Evolutionary conservation across 2,888 invertebrate genomes (phyloP), one percentile per base, ranked within the genome.

Genomic region (Cephus rjabovi): DNA sequence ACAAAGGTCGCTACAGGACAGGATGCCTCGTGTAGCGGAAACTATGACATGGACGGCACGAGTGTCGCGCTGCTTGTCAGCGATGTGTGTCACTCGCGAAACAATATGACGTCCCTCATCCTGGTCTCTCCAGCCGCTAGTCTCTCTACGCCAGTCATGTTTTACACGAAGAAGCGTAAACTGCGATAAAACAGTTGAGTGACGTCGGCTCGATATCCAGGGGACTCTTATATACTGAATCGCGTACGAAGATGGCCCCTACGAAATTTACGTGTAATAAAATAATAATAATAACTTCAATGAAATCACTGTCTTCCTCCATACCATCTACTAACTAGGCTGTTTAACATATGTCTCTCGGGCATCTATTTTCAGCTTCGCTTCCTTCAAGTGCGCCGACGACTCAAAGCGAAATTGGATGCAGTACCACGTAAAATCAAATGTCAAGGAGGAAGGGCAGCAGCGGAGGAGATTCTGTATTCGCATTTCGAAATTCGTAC

Each of bases 61-160:
- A 56, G 40, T 56, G 40, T 56, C 40, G 40, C 40, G 6, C 23
- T 56, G 40, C 40, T 56, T 56, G 40, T 56, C 40, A 33, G 12
- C 71, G 31, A 71, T 71, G 71, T 71, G 71, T 71, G 71, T 30
- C 71, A 71, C 31, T 33, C 71, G 71, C 71, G 71, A 71, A 71
- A 71, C 71, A 71, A 71, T 71, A 71, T 15, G 31, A 33, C 30
- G 12, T 33, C 71, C 31, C 12, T 30, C 71, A 9, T 71, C 71
- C 33, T 71, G 31, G 23, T 71, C 71, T 31, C 71, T 71, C 31
- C 3, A 12, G 30, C 12, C 15, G n/a, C 4, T 30, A 31, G 12
- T 33, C 30, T 15, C 70, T 33, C 70, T 70, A 15, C 40, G 40
- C 40, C 40, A 56, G 40, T 23, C 40, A 23, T 23, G 23, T 56